Evolutionary conservation across 2,888 invertebrate species (phyloP).

Genomic region (Cerastoderma edule): DNA sequence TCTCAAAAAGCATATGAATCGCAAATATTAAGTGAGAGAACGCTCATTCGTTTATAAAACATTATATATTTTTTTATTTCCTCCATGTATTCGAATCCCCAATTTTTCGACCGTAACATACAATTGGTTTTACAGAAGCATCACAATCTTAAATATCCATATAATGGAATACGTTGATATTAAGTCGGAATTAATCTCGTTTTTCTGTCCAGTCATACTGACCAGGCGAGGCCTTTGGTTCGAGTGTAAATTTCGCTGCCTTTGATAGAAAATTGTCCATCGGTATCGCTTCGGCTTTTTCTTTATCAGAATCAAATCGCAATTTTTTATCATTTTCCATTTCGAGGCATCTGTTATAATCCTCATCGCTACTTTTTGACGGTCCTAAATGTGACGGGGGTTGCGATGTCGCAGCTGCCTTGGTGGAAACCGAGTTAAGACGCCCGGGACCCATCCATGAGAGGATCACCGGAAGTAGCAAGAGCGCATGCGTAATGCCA

Average conservation of each 20-base stretch:
- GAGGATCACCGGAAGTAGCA: conserved; percentile 31
- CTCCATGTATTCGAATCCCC: too few species aligned
- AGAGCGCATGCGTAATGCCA: conserved; percentile 35
- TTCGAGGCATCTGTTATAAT: neutral
- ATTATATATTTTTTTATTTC: too few species aligned
- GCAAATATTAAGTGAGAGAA: too few species aligned
- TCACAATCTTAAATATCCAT: too few species aligned
- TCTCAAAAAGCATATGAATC: too few species aligned
- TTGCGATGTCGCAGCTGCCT: neutral
- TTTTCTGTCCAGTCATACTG: conserved; percentile 15
- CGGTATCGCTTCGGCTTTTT: neutral
- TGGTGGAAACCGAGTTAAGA: neutral
- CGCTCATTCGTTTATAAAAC: too few species aligned
- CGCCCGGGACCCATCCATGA: conserved; percentile 34
- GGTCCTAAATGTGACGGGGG: neutral
- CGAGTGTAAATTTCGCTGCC: neutral
- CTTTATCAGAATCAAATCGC: neutral
- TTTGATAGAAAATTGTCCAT: neutral
- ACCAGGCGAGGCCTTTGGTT: neutral
- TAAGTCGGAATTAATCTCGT: neutral
- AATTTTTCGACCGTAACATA: too few species aligned
- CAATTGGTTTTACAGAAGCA: too few species aligned
- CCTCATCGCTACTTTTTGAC: neutral
- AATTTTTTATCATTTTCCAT: neutral
- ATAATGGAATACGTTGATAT: too few species aligned